Conservation (phyloP, 1,140 invertebrate genomes). For the Episyrphus balteatus region DNA sequence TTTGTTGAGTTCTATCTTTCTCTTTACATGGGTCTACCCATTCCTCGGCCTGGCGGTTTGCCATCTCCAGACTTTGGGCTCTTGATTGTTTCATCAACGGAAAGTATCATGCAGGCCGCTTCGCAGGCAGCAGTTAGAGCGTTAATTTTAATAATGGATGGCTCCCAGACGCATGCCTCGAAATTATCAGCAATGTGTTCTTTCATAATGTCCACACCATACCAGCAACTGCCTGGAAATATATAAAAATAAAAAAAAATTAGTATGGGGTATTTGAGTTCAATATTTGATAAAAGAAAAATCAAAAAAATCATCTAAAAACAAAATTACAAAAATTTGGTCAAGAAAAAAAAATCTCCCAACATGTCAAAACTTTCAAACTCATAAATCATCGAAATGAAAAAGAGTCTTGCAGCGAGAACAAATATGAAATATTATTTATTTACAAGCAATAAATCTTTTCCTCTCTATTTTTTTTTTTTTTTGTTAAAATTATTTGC, state of each 20-base stretch:
- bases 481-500: too few species aligned
- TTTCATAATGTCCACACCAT: slow-evolving; percentile 86
- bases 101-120: slow-evolving; percentile 90
- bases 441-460: too few species aligned
- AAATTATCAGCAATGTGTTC: slow-evolving; percentile 95
- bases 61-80: slow-evolving; percentile 61
- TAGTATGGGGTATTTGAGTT: too few species aligned
- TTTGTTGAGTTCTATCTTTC: slow-evolving; percentile 1
- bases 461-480: too few species aligned
- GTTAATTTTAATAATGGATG: slow-evolving; percentile 92
- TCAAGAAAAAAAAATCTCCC: too few species aligned
- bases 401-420: too few species aligned
- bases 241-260: slow-evolving; percentile 9
- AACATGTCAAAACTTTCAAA: too few species aligned
- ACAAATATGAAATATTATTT: too few species aligned
- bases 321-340: too few species aligned
- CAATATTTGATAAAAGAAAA: too few species aligned
- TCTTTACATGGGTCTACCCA: slow-evolving; percentile 53
- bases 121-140: slow-evolving; percentile 92
- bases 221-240: slow-evolving; percentile 61
- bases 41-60: slow-evolving; percentile 48
- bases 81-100: slow-evolving; percentile 97
- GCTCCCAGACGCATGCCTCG: slow-evolving; percentile 93
- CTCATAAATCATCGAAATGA: too few species aligned
- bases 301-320: too few species aligned